phyloP scores from a whole-genome alignment of 1,140 invertebrate genomes.

The Caerostris extrusa region DNA sequence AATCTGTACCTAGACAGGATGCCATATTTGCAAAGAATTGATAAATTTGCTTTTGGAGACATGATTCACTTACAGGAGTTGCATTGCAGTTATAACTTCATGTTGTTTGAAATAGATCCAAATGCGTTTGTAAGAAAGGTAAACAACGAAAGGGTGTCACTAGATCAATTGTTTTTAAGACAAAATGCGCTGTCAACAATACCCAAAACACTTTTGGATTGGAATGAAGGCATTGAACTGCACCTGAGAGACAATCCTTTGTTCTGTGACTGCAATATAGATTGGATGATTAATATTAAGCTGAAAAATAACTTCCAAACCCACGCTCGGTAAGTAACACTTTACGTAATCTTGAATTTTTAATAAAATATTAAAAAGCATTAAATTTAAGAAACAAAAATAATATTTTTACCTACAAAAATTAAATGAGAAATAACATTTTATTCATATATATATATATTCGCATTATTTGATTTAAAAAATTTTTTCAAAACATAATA shows the following conservation, averaged over 20 bases:
- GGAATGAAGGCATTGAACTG: constrained; percentile 54
- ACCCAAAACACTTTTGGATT: constrained; percentile 39
- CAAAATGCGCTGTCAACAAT: constrained; percentile 48
- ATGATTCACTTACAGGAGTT: constrained; percentile 72
- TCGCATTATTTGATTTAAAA: too few species aligned
- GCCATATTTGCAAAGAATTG: constrained; percentile 71
- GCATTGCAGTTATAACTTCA: constrained; percentile 72
- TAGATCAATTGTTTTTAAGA: constrained; percentile 63
- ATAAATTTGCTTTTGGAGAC: constrained; percentile 77
- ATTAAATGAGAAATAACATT: too few species aligned
- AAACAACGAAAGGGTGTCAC: constrained; percentile 41
- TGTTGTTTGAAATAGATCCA: constrained; percentile 57
- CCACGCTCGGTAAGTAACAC: constrained; percentile 49
- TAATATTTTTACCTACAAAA: neutral
- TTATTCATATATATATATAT: too few species aligned
- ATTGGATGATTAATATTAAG: constrained; percentile 76
- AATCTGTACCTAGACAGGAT: constrained; percentile 74
- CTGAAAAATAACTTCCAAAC: constrained; percentile 59
- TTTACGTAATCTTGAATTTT: too few species aligned
- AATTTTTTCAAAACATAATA: too few species aligned
- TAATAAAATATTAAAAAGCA: neutral
- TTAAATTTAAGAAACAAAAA: neutral
- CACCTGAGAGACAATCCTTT: constrained; percentile 78
- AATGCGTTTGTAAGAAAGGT: constrained; percentile 73
- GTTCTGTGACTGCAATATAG: constrained; percentile 77